Percentiles rank a stretch among this genome's conserved stretches.
These are phyloP conservation scores for Ametastegia equiseti DNA, from an alignment of 2,888 invertebrate genomes.

Conservation along the genomic window DNA sequence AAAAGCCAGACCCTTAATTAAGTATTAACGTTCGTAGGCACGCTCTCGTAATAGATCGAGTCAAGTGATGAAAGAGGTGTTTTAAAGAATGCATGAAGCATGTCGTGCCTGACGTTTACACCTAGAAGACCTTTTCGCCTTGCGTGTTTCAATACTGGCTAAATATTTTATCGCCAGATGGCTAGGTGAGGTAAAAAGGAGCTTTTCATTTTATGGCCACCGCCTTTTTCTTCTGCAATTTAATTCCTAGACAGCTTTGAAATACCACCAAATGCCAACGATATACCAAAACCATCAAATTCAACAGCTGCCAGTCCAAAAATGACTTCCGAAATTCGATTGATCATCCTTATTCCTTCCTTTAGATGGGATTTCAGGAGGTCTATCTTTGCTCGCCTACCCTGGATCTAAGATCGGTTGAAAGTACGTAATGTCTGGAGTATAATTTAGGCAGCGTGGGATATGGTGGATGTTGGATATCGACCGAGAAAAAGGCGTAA, in stretches of 20 bases:
- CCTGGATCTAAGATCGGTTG: neutral
- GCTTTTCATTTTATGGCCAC: neutral
- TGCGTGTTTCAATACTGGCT: slow-evolving; percentile 41
- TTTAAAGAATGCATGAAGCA: slow-evolving; percentile 45
- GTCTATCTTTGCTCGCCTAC: too few relatives aligned
- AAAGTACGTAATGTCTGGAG: neutral
- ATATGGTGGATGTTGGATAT: neutral
- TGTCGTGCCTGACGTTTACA: slow-evolving; percentile 33
- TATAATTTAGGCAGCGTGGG: neutral
- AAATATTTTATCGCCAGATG: slow-evolving; percentile 2
- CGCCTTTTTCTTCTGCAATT: neutral
- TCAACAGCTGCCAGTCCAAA: neutral
- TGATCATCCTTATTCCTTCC: too few relatives aligned
- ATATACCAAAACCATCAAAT: neutral
- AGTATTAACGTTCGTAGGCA: neutral
- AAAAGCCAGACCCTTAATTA: neutral
- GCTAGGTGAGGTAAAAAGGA: too few relatives aligned
- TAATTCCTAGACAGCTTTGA: neutral
- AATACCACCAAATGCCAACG: neutral
- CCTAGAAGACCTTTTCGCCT: neutral
- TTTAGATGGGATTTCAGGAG: too few relatives aligned
- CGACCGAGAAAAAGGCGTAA: slow-evolving; percentile 2
- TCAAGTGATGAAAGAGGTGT: slow-evolving; percentile 66
- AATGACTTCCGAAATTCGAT: neutral
- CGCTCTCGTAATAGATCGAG: neutral